Evolutionary conservation across 1,140 invertebrate species (phyloP), one percentile per base, ranked within the genome.

Genomic region (Ceratosolen solmsi): DNA sequence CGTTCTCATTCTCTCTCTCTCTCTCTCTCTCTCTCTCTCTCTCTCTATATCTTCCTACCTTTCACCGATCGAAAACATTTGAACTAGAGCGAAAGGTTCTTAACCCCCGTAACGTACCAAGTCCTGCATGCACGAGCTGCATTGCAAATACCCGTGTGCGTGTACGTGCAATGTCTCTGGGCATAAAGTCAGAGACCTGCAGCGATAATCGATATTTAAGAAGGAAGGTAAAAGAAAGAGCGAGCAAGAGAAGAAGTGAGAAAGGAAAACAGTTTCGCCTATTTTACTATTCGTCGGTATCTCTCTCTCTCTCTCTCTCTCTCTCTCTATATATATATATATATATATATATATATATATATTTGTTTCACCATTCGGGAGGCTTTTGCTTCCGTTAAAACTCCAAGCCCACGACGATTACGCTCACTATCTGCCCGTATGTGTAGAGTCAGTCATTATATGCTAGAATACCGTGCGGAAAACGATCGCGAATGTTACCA

Each of bases 51-150:
- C 49, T 41, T 36, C 3, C 33, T 36, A 41, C 25, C 56, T 56
- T 46, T 27, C 38, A 60, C 25, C 75, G 83, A 86, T 85, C 82
- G 82, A 85, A 86, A 86, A 82, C 70, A 81, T 84, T 84, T 73
- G 84, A 91, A 91, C 80, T 90, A 75, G 89, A 90, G 82, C 90
- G 86, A 82, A 84, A 91, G 90, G 90, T 91, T 91, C 89, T 91
- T 91, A 83, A 91, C 90, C 90, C 88, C 87, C 73, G 78, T 38
- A 56, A 38, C 78, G 51, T 25, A 68, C 83, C 84, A 84, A 84
- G 84, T 84, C 82, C 85, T 86, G 86, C 83, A 77, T 49, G 30
- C 17, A 65, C 36, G 38, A 49, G 58, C 20, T 78, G 63, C 58
- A 78, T 70, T 22, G 27, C 1, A 30, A 25, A 33, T 17, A 33